Conservation (phyloP, 2,113 vertebrate species). For the Sisor rabdophorus region DNA sequence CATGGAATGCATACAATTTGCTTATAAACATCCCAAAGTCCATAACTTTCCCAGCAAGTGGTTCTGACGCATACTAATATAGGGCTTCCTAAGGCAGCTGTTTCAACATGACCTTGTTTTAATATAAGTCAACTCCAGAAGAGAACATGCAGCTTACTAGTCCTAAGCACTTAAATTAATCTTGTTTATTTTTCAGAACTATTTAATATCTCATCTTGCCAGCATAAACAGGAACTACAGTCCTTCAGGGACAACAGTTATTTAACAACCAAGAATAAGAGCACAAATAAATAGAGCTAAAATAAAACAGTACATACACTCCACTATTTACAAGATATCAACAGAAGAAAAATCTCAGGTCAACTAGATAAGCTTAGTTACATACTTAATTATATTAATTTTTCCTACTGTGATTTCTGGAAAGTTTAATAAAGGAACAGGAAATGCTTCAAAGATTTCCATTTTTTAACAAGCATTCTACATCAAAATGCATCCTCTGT, state of each 20-base stretch:
- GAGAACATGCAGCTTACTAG: background rate
- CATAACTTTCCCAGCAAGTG: background rate
- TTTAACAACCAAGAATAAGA: conserved; percentile 6
- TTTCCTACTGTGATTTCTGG: background rate
- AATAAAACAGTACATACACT: conserved; percentile 32
- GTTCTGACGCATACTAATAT: conserved; percentile 15
- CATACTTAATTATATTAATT: background rate
- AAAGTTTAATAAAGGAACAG: background rate
- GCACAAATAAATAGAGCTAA: conserved; percentile 26
- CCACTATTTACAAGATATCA: conserved; percentile 23
- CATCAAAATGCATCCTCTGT: background rate
- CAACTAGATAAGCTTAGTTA: background rate
- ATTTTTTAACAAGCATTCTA: background rate
- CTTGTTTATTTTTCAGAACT: background rate
- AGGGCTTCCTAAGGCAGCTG: conserved; percentile 11
- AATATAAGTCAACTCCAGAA: conserved; percentile 9
- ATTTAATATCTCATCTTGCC: conserved; percentile 6
- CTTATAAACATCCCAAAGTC: background rate
- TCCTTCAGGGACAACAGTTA: conserved; percentile 22
- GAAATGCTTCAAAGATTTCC: background rate
- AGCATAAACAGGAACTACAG: conserved; percentile 36
- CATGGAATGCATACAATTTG: background rate
- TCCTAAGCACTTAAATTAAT: conserved; percentile 4
- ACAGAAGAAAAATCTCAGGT: conserved; percentile 35
- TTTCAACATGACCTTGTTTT: conserved; percentile 5